These are phyloP conservation scores for Athene noctua DNA, from an alignment of 2,113 vertebrate genomes.

Conservation along the genomic window DNA sequence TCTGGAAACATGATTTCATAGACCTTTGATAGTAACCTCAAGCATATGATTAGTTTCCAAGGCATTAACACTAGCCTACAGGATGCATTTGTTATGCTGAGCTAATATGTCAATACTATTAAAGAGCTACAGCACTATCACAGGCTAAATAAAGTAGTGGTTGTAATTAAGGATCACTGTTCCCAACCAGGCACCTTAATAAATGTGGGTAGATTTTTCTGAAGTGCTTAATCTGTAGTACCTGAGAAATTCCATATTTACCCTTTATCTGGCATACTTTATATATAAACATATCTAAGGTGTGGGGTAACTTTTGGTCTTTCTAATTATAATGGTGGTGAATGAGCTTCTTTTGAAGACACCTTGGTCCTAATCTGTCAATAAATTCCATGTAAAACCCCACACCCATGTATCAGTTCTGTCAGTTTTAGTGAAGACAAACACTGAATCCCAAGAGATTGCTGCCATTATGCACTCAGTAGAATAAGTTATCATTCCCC, in stretches of 20 bases:
- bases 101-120: background rate
- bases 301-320: background rate
- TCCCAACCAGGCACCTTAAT: background rate
- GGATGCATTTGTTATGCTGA: background rate
- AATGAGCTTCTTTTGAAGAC: background rate
- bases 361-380: background rate
- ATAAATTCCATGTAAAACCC: background rate
- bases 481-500: background rate
- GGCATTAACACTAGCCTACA: background rate
- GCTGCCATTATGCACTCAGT: background rate
- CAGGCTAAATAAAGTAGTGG: background rate
- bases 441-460: background rate
- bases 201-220: background rate
- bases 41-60: background rate
- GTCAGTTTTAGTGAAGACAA: background rate
- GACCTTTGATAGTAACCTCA: background rate
- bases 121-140: background rate
- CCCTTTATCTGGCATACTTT: background rate
- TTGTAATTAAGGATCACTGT: rapidly evolving
- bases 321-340: background rate
- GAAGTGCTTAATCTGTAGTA: background rate
- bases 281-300: background rate
- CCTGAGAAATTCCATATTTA: background rate
- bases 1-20: background rate
- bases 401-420: background rate